These are phyloP conservation scores for Gallinago jamesoni DNA, from an alignment of 2,113 vertebrate genomes.

Conservation along the genomic window DNA sequence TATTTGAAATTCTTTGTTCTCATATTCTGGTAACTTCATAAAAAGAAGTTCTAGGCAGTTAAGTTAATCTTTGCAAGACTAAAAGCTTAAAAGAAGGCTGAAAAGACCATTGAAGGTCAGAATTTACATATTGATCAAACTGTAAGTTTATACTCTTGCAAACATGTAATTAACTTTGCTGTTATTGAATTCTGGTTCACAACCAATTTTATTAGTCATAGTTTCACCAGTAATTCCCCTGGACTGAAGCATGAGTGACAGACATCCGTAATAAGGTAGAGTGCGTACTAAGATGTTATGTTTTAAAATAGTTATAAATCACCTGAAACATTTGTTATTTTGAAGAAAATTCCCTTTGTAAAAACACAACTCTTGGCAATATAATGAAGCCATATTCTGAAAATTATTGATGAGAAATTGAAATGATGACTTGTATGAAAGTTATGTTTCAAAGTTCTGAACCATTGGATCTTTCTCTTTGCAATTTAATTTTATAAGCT, in stretches of 20 bases:
- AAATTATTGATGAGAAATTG: neutral
- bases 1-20: neutral
- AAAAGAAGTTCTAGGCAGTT: slow-evolving; percentile 72
- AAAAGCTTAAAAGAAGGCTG: slow-evolving; percentile 78
- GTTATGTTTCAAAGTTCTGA: neutral
- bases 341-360: neutral
- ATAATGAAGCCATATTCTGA: neutral
- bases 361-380: neutral
- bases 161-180: slow-evolving; percentile 83
- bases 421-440: neutral
- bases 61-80: slow-evolving; percentile 79
- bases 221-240: slow-evolving; percentile 68
- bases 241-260: slow-evolving; percentile 66
- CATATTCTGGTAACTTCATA: slow-evolving; percentile 54
- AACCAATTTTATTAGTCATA: slow-evolving; percentile 80
- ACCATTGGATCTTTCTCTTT: neutral
- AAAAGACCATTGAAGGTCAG: slow-evolving; percentile 84
- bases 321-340: slow-evolving; percentile 7
- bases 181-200: slow-evolving; percentile 81
- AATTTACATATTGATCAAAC: slow-evolving; percentile 86
- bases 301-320: slow-evolving; percentile 21
- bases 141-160: slow-evolving; percentile 80
- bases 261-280: slow-evolving; percentile 37
- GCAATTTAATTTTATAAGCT: neutral
- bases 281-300: slow-evolving; percentile 20